Conservation (phyloP, 2,797 vertebrate species). For the Heliangelus exortis region DNA sequence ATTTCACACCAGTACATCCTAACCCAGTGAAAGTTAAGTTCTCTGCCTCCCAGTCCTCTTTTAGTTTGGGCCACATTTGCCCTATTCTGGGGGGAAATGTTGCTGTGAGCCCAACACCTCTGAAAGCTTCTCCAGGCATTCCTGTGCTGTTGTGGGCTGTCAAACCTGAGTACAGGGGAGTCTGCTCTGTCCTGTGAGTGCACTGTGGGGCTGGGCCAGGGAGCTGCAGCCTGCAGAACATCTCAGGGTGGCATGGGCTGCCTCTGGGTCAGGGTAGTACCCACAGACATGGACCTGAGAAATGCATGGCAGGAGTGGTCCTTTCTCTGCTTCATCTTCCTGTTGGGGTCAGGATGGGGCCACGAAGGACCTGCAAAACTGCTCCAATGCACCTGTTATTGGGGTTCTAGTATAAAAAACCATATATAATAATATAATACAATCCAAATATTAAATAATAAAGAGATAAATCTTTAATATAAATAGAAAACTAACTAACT, state of each 20-base stretch:
- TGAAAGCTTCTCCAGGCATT: neutral
- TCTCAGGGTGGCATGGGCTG: neutral
- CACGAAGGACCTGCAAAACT: neutral
- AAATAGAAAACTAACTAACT: no score
- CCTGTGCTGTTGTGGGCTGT: neutral
- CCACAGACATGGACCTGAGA: neutral
- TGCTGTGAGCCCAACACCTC: neutral
- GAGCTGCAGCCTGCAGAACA: neutral
- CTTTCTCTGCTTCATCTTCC: neutral
- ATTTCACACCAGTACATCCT: neutral
- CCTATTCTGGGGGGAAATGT: neutral
- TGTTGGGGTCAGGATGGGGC: neutral
- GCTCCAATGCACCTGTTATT: neutral
- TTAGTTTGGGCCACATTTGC: neutral
- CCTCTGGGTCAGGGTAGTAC: neutral
- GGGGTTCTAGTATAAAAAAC: neutral
- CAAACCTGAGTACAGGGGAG: neutral
- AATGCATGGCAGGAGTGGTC: neutral
- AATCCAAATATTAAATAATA: no score
- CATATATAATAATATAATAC: no score
- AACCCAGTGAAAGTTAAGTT: neutral
- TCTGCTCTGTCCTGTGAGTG: neutral
- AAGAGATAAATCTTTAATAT: no score
- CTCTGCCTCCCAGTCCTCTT: neutral
- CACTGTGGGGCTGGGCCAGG: rapidly evolving